Base-by-base conservation (phyloP, 2,888 invertebrate species). In the Dorcus parallelipipedus region DNA sequence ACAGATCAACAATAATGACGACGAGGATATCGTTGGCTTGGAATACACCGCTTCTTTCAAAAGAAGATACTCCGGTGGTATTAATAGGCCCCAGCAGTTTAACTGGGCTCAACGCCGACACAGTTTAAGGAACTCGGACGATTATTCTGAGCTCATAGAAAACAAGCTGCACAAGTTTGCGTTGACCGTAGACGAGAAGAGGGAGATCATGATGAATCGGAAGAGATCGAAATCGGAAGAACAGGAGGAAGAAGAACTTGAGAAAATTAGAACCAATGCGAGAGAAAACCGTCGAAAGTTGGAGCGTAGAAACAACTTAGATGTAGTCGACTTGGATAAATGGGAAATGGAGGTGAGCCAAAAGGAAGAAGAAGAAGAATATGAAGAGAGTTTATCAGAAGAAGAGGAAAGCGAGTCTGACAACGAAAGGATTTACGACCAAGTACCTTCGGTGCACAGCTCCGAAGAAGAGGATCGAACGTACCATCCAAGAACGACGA, bases 401-500 rank as follows among this genome's bases (percentile, higher is more conserved):
- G 70, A 73, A 50, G 26, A 33, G 26, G 72, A 72, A 55, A 68
- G 69, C 5, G 74, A 73, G 57, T 72, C 73, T 38, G 74, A 73
- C 40, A 75, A 76, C 56, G 77, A 76, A 59, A 67, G 70, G 51
- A 61, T 62, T 33, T 67, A 63, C 40, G 59, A 64, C 48, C 69
- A 71, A 56, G 64, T 65, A 10, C 66, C 52, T 59, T 52, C 58
- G 49, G 52, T 60, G 48, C 52, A 65, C 52, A 60, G 58, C 64
- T 6, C 59, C 54, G 65, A 69, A 59, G 77, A 76, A 23, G 88
- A 89, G 67, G 82, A 86, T 65, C 83, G 85, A 52, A 87, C 87
- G 0, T 89, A 89, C 72, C 86, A 88, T 75, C 89, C 89, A 1
- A 85, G 85, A 79, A 67, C 70, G 71, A 38, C 33, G 33, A 9